A percentile compares a stretch with the other conserved stretches of the same genome.
phyloP scores from a whole-genome alignment of 2,888 invertebrate species.

The Incurvaria masculella region DNA sequence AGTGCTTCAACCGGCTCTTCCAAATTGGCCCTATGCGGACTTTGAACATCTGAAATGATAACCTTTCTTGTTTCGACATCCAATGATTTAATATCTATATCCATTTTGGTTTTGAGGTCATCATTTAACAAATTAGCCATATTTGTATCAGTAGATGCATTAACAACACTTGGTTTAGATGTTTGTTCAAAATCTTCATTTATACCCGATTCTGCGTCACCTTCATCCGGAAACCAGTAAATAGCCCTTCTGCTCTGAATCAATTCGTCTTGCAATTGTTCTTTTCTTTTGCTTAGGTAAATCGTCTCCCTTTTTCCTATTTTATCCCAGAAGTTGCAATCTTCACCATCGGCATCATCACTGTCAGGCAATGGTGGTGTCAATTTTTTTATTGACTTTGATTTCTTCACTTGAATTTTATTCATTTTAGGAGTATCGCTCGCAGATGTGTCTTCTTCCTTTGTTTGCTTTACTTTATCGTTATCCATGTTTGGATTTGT shows the following conservation, averaged over 20 bases:
- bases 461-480: constrained; percentile 17
- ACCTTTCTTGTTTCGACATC: constrained; percentile 18
- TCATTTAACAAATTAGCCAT: too few species aligned
- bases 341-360: constrained; percentile 38
- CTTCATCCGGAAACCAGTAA: constrained; percentile 40
- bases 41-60: too few species aligned
- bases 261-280: constrained; percentile 41
- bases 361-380: constrained; percentile 36
- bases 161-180: constrained; percentile 5
- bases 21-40: too few species aligned
- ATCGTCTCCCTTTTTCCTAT: constrained; percentile 65
- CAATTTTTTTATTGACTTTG: constrained; percentile 16
- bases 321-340: constrained; percentile 62
- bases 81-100: not conserved
- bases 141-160: too few species aligned
- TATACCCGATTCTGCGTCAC: constrained; percentile 10
- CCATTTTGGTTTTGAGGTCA: not conserved
- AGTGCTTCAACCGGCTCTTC: too few species aligned
- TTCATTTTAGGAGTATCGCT: constrained; percentile 19
- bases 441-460: constrained; percentile 23
- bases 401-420: constrained; percentile 17
- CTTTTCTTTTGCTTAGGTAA: constrained; percentile 55
- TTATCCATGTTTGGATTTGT: constrained; percentile 6
- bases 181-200: constrained; percentile 10
- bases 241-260: constrained; percentile 34